Percentiles rank a stretch among this genome's conserved stretches.
Evolutionary conservation across 2,797 vertebrate species (phyloP).

Genomic region (Bradypodion ventrale): DNA sequence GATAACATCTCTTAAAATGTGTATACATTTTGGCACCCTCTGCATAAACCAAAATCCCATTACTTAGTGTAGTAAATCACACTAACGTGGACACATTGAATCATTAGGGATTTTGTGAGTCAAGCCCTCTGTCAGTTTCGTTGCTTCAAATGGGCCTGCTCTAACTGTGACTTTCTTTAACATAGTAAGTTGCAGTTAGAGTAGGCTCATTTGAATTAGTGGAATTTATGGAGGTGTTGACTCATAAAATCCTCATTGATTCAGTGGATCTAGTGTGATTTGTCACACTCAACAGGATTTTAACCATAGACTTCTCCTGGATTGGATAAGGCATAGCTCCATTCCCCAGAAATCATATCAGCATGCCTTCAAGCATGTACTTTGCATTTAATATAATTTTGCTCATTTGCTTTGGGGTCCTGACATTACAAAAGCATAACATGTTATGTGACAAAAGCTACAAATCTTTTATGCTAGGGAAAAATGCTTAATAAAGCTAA

Average conservation of each 20-base stretch:
- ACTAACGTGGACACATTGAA: not conserved
- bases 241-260: no score
- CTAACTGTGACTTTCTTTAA: not conserved
- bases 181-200: no score
- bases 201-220: no score
- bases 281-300: no score
- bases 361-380: not conserved
- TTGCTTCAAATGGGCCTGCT: not conserved
- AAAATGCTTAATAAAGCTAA: not conserved
- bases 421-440: not conserved
- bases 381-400: not conserved
- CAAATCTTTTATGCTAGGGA: not conserved
- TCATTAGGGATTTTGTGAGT: not conserved
- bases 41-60: not conserved
- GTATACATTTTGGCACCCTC: no score
- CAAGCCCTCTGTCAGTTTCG: no score
- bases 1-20: no score
- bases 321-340: no score
- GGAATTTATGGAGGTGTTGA: no score
- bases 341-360: not conserved
- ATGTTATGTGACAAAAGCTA: not conserved
- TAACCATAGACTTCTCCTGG: not conserved
- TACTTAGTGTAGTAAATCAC: not conserved
- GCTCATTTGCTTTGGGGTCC: not conserved
- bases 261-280: no score